Conservation (phyloP, 2,113 vertebrate genomes). For the Anseranas semipalmata region DNA sequence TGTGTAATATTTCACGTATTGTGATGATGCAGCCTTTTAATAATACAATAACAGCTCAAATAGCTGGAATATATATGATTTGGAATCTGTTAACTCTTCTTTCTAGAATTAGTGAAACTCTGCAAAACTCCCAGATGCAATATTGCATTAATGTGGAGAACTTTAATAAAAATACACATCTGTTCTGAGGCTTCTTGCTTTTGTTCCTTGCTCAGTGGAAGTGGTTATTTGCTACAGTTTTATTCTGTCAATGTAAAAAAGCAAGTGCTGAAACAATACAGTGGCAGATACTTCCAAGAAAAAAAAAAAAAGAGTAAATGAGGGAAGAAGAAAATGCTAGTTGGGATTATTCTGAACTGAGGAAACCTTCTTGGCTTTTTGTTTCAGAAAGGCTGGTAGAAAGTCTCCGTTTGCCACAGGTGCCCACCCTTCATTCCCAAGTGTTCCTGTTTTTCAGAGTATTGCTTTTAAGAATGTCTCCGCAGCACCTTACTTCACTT, state of each 20-base stretch:
- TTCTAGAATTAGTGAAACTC: background rate
- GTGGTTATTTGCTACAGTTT: background rate
- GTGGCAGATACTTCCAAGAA: background rate
- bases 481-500: slow-evolving; percentile 96
- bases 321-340: background rate
- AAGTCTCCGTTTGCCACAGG: slow-evolving; percentile 95
- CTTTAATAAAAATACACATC: background rate
- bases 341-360: slow-evolving; percentile 32
- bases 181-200: background rate
- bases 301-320: background rate
- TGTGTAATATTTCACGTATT: background rate
- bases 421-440: slow-evolving; percentile 98
- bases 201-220: background rate
- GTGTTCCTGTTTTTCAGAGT: slow-evolving; percentile 99
- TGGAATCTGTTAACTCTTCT: background rate
- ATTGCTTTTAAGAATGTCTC: slow-evolving; percentile 96
- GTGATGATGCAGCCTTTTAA: background rate
- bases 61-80: too few relatives aligned
- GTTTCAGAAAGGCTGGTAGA: slow-evolving; percentile 96
- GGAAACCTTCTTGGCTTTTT: slow-evolving; percentile 34
- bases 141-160: background rate
- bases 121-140: background rate
- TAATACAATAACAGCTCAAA: too few relatives aligned
- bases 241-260: background rate
- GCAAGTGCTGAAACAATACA: background rate